These are phyloP conservation scores for Scartelaos histophorus DNA, from an alignment of 2,113 vertebrate species.

Conservation along the genomic window DNA sequence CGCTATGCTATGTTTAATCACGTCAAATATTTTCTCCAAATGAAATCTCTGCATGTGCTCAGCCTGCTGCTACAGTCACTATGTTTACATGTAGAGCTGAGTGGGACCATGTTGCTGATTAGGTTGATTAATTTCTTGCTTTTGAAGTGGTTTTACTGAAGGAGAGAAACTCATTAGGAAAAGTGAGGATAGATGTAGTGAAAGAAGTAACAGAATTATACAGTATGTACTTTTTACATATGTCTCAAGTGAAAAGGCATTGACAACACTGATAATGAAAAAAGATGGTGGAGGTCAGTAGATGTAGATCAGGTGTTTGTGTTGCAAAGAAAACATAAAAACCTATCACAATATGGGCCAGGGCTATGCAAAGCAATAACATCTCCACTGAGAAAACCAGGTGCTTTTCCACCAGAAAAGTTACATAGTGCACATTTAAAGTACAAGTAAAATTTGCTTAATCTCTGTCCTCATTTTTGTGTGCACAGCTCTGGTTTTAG, in stretches of 20 bases:
- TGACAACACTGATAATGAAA: not conserved
- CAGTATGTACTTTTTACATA: no score
- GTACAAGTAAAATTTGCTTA: no score
- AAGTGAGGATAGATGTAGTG: not conserved
- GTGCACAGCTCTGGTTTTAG: no score
- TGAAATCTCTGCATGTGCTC: not conserved
- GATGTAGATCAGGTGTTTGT: no score
- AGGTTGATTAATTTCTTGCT: not conserved
- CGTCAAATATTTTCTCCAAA: not conserved
- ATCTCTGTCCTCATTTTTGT: no score
- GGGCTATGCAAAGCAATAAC: no score
- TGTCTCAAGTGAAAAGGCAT: not conserved
- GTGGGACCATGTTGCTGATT: not conserved
- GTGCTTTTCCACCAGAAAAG: no score
- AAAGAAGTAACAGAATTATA: not conserved
- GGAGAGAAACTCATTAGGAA: not conserved
- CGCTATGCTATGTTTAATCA: constrained; percentile 2
- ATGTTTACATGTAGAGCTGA: constrained; percentile 4
- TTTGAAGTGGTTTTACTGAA: not conserved
- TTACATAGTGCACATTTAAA: no score
- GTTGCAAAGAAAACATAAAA: no score
- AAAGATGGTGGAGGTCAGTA: not conserved
- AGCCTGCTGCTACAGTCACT: not conserved
- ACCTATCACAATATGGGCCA: no score
- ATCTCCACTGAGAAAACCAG: no score